Conservation (phyloP, 2,888 invertebrate species). For the Morinoia aosen region DNA sequence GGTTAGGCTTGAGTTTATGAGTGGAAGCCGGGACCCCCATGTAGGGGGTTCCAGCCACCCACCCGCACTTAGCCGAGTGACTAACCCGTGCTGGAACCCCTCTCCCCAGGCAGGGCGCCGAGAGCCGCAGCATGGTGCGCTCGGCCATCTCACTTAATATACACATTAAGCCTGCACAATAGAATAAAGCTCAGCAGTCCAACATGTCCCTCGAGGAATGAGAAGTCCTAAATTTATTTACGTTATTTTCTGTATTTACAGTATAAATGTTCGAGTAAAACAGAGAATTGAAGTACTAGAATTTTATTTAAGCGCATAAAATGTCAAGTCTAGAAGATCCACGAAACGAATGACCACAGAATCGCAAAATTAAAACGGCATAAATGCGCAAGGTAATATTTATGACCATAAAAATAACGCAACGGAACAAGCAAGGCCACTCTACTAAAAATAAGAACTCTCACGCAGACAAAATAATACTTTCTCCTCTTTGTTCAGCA, state of each 20-base stretch:
- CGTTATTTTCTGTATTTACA: not conserved
- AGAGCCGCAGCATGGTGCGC: not conserved
- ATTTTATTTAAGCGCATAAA: not conserved
- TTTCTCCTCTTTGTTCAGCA: not conserved
- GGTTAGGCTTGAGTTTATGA: too few species aligned
- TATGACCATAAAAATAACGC: not conserved
- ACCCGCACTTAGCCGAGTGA: not conserved
- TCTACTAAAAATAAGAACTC: not conserved
- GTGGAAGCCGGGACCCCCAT: too few species aligned
- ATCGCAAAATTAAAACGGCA: not conserved
- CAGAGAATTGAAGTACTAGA: not conserved
- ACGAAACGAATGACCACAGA: not conserved
- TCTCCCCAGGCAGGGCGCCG: not conserved
- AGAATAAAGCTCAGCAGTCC: not conserved
- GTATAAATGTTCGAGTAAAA: not conserved
- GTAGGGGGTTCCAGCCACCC: not conserved
- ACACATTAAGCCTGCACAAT: not conserved
- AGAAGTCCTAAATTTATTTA: not conserved
- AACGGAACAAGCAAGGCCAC: not conserved
- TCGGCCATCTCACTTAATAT: not conserved
- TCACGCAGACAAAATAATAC: not conserved
- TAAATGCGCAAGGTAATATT: not conserved
- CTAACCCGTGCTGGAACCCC: not conserved
- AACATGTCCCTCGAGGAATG: not conserved
- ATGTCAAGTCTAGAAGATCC: not conserved